A percentile compares a stretch with the other conserved stretches of the same genome.
phyloP scores from a whole-genome alignment of 2,888 invertebrate species.

The Elgonia sp. region DNA sequence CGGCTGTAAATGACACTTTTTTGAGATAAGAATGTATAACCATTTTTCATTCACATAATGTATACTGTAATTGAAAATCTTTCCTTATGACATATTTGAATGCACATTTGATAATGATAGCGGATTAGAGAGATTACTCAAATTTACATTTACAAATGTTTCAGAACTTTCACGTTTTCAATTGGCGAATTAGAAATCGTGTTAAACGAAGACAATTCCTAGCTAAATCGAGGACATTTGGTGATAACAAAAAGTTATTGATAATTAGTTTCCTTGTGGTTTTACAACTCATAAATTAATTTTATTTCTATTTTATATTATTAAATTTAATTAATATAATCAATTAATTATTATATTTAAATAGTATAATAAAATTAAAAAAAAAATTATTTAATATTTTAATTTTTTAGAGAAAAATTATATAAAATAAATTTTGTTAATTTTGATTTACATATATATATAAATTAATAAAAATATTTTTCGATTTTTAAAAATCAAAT shows the following conservation, averaged over 20 bases:
- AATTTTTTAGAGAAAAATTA: no score
- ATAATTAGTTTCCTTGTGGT: background rate
- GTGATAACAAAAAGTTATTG: background rate
- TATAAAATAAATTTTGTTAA: no score
- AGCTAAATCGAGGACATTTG: constrained; percentile 2
- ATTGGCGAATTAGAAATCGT: constrained; percentile 24
- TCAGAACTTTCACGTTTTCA: constrained; percentile 43
- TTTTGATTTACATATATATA: no score
- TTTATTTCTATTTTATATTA: no score
- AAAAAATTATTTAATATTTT: no score
- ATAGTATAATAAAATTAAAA: no score
- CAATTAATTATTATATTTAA: no score
- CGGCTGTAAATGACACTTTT: constrained; percentile 31
- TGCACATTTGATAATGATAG: constrained; percentile 33
- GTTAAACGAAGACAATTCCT: background rate
- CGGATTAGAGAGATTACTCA: constrained; percentile 11
- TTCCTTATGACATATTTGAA: constrained; percentile 10
- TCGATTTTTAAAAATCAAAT: no score
- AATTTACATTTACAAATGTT: constrained; percentile 25
- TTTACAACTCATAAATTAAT: background rate
- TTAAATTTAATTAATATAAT: no score
- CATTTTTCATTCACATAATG: constrained; percentile 38
- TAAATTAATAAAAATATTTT: no score
- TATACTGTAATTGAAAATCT: constrained; percentile 14
- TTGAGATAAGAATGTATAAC: constrained; percentile 5